Evolutionary conservation across 2,888 invertebrate species (phyloP).

Genomic region (Corythucha ciliata): DNA sequence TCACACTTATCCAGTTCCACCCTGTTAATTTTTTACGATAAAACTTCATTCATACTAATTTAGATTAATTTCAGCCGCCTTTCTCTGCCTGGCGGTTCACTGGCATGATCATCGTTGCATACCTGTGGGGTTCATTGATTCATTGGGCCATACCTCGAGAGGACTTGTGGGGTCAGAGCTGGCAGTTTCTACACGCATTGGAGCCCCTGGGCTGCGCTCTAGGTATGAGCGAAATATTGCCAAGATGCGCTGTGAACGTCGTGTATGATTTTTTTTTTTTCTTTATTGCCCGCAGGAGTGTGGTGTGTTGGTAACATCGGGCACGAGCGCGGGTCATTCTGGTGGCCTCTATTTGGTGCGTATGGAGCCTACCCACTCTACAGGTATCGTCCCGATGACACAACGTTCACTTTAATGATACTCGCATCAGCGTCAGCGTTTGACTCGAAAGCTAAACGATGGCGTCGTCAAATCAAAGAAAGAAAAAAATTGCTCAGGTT

Average conservation of each 20-base stretch:
- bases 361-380: conserved; percentile 57
- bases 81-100: conserved; percentile 69
- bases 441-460: conserved; percentile 65
- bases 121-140: conserved; percentile 68
- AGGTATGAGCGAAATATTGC: conserved; percentile 43
- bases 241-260: neutral
- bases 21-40: too few species aligned
- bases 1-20: too few species aligned
- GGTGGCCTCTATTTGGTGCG: conserved; percentile 59
- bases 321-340: conserved; percentile 62
- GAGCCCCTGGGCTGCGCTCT: conserved; percentile 63
- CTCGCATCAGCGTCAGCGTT: conserved; percentile 59
- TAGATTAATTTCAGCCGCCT: conserved; percentile 59
- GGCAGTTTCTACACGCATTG: conserved; percentile 59
- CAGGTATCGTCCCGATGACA: conserved; percentile 54
- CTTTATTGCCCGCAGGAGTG: conserved; percentile 69
- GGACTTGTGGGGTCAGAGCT: conserved; percentile 58
- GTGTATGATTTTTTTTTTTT: neutral
- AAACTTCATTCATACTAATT: too few species aligned
- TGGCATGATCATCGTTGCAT: conserved; percentile 66
- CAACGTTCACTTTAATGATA: conserved; percentile 59
- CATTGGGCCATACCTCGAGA: conserved; percentile 69
- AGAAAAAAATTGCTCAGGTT: conserved; percentile 40
- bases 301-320: conserved; percentile 89
- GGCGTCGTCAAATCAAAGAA: conserved; percentile 58